phyloP scores from a whole-genome alignment of 2,113 vertebrate species.

The Neotoma lepida region DNA sequence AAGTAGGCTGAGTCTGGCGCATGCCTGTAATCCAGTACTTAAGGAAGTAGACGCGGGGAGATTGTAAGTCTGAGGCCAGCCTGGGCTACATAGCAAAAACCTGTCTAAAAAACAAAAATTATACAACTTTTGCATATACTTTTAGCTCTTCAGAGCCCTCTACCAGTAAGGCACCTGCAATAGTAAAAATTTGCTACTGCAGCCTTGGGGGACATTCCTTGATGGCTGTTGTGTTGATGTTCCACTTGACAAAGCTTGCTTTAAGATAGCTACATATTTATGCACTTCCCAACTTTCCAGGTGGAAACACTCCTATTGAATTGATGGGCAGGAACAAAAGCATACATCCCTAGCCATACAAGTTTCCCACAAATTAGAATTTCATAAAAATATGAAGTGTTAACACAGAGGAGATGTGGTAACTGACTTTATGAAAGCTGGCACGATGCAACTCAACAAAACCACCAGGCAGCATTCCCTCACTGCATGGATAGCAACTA shows the following conservation, averaged over 20 bases:
- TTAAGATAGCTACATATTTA: constrained; percentile 42
- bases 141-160: constrained; percentile 79
- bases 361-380: constrained; percentile 56
- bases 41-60: not conserved
- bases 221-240: constrained; percentile 60
- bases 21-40: not conserved
- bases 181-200: constrained; percentile 68
- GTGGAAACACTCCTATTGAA: constrained; percentile 55
- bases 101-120: not conserved
- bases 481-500: constrained; percentile 62
- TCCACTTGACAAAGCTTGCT: constrained; percentile 70
- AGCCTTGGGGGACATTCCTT: constrained; percentile 63
- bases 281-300: constrained; percentile 55
- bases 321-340: constrained; percentile 53
- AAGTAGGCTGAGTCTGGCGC: constrained; percentile 43
- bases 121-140: constrained; percentile 82
- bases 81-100: not conserved
- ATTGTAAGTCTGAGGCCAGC: not conserved
- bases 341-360: constrained; percentile 41
- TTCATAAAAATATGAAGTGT: constrained; percentile 68
- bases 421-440: constrained; percentile 65
- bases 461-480: constrained; percentile 53
- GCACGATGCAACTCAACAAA: constrained; percentile 45
- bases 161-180: constrained; percentile 84
- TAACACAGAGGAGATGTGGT: constrained; percentile 61